A percentile compares a stretch with the other conserved stretches of the same genome.
phyloP scores from a whole-genome alignment of 2,888 invertebrate species.

The Gonocerus acuteangulatus region DNA sequence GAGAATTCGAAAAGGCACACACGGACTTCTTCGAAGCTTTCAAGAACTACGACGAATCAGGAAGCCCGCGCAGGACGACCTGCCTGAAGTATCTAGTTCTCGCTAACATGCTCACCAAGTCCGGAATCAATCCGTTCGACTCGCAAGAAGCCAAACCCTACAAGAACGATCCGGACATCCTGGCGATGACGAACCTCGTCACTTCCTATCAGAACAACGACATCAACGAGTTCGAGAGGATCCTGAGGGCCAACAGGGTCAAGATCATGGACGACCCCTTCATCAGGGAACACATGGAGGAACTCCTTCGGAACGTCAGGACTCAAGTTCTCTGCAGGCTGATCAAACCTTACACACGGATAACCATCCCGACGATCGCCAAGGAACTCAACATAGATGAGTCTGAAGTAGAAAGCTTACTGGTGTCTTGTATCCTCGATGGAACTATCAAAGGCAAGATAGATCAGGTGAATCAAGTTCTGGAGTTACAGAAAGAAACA shows the following conservation, averaged over 20 bases:
- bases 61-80: conserved; percentile 89
- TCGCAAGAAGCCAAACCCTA: conserved; percentile 99
- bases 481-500: conserved; percentile 74
- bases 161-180: conserved; percentile 96
- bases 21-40: conserved; percentile 99
- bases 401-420: conserved; percentile 87
- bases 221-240: conserved; percentile 94
- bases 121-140: conserved; percentile 98
- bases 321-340: conserved; percentile 90
- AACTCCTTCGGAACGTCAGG: conserved; percentile 59
- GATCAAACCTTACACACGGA: conserved; percentile 94
- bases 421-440: conserved; percentile 96
- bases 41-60: conserved; percentile 98
- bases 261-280: conserved; percentile 99
- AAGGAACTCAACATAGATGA: conserved; percentile 88
- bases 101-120: conserved; percentile 99
- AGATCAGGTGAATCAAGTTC: conserved; percentile 77
- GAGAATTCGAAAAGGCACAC: conserved; percentile 96
- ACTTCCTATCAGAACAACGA: conserved; percentile 98
- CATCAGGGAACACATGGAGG: conserved; percentile 96
- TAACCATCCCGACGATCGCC: conserved; percentile 95
- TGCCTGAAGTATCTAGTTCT: conserved; percentile 96
- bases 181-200: conserved; percentile 98
- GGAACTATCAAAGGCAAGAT: conserved; percentile 80
- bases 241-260: conserved; percentile 82